Evolutionary conservation across 2,797 vertebrate genomes (phyloP), one percentile per base, ranked within the genome.

Genomic region (Vultur gryphus): DNA sequence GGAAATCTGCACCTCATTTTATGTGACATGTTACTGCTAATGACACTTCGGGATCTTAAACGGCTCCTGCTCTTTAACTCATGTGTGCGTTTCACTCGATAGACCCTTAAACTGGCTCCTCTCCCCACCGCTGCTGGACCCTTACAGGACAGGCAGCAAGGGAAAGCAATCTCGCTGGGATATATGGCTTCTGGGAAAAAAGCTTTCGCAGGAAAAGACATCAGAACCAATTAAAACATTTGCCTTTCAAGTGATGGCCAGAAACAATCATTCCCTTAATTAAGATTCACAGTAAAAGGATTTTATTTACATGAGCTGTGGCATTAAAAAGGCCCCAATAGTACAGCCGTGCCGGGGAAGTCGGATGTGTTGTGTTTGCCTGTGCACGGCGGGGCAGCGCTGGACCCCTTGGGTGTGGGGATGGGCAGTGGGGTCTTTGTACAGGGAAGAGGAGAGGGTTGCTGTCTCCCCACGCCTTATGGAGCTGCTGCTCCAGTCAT

Each of bases 1-100:
- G 98, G 98, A 98, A 98, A 98, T 98, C 95, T 49, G 90, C 91
- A 76, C 93, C 91, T 94, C 95, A 88, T 97, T 98, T 98, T 97
- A 97, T 94, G 97, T 97, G 97, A 90, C 89, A 94, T 73, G 94
- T 94, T 97, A 95, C 96, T 69, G 69, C 89, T 96, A 97, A 96
- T 96, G 95, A 95, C 92, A 93, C 89, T 87, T 96, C 0, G 7
- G 80, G 81, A 96, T 97, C 95, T 91, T 89, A 87, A 96, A 93
- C 17, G 35, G 92, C 80, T 77, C 76, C 81, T 84, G 59, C 88
- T 94, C 91, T 87, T 85, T 80, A 78, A 94, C 58, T 84, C 90
- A 35, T 88, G 79, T 59, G 70, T 23, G 67, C 7, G 13, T 93
- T 95, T 91, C 79, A 65, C 84, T 90, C 8, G 0, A 77, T 75